Percentiles rank a stretch among this genome's conserved stretches.
These are phyloP conservation scores for Clarias platycephalus DNA, from an alignment of 2,797 vertebrate genomes.

Conservation along the genomic window DNA sequence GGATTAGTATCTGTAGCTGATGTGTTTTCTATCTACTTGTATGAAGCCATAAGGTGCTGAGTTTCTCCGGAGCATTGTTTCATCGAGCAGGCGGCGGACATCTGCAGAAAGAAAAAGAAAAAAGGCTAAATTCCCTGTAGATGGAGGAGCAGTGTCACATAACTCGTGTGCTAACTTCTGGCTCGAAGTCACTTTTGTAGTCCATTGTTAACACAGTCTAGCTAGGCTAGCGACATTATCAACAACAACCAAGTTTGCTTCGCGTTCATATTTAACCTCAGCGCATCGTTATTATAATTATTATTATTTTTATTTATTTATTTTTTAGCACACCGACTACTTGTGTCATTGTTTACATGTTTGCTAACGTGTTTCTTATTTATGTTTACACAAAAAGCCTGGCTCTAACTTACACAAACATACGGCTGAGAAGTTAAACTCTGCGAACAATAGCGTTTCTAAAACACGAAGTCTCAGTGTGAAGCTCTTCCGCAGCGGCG, in stretches of 20 bases:
- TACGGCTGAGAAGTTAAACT: slow-evolving; percentile 4
- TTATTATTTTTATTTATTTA: not conserved
- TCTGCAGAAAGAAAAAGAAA: slow-evolving; percentile 50
- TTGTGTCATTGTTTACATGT: not conserved
- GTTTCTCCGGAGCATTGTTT: slow-evolving; percentile 59
- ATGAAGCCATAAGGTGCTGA: slow-evolving; percentile 60
- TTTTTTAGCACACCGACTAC: not conserved
- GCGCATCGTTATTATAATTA: not conserved
- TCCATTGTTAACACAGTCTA: not conserved
- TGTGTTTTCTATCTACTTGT: slow-evolving; percentile 50
- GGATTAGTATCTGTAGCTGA: slow-evolving; percentile 46
- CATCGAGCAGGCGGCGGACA: slow-evolving; percentile 55
- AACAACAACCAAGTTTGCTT: too few relatives aligned
- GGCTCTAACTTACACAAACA: not conserved
- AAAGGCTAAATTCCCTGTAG: not conserved
- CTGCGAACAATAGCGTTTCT: slow-evolving; percentile 32
- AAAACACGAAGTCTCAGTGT: slow-evolving; percentile 8
- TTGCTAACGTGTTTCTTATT: not conserved
- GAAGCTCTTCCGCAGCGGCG: not conserved
- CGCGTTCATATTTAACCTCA: not conserved
- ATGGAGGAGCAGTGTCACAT: slow-evolving; percentile 19
- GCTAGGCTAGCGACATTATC: not conserved
- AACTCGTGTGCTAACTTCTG: not conserved
- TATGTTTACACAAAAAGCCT: not conserved
- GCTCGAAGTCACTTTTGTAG: not conserved